Conservation (phyloP, 2,797 vertebrate species). For the Onychomys torridus region DNA sequence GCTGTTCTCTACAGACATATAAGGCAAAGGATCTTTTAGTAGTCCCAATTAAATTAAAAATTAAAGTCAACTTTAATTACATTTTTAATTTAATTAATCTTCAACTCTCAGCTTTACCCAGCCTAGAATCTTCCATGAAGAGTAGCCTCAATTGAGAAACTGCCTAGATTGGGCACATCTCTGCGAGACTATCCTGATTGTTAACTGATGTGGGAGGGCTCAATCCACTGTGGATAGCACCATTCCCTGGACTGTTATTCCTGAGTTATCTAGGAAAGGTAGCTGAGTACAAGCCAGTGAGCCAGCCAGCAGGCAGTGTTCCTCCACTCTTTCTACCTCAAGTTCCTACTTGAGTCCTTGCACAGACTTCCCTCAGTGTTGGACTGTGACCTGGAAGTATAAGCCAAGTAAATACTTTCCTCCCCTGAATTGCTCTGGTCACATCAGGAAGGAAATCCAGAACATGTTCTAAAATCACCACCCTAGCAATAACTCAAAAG, state of each 20-base stretch:
- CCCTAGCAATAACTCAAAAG: not conserved
- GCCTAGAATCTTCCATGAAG: not conserved
- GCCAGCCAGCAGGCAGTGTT: not conserved
- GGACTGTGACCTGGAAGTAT: not conserved
- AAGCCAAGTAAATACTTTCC: no score
- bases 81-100: not conserved
- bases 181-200: not conserved
- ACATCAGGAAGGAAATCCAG: not conserved
- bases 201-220: not conserved
- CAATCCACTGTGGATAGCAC: not conserved
- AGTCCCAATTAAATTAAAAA: no score
- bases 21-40: no score
- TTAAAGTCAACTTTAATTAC: no score
- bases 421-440: not conserved
- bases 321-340: not conserved
- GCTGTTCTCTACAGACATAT: no score
- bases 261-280: not conserved
- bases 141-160: not conserved
- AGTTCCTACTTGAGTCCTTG: not conserved
- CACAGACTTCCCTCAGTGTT: not conserved
- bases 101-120: not conserved
- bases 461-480: not conserved
- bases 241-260: not conserved
- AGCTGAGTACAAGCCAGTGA: not conserved
- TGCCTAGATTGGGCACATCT: not conserved